Base-by-base conservation (phyloP, 2,888 invertebrate genomes). In the Drosophila barbarae region DNA sequence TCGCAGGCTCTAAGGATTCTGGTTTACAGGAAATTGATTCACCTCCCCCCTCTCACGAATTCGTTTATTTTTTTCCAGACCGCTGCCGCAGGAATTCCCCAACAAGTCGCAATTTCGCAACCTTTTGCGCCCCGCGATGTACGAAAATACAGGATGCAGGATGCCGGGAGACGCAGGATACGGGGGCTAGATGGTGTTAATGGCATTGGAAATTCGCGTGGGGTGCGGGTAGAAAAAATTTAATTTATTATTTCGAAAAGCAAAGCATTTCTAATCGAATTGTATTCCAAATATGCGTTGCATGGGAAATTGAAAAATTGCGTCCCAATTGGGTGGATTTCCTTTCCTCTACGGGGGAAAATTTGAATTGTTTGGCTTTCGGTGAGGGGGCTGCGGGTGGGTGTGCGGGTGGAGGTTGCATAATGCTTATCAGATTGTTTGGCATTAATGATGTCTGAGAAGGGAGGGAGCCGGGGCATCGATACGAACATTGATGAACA, bases 201-300 rank as follows among this genome's bases (percentile, higher is more conserved):
- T 86, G 86, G 86, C 73, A 80, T 84, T 75, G 84, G 66, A 79
- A 86, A 85, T 75, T 68, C 57, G 70, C 70, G 77, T 60, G 35
- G 46, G 60, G 60, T 39, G 53, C 21, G 50, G 41, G 55, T 58
- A 61, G 68, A 52, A 69, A 72, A 87, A 87, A 87, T 87, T 88
- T 85, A 87, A 86, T 87, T 87, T 87, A 88, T 87, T 87, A 81
- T 81, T 80, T 84, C 76, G 81, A 80, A 79, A 80, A 86, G 87
- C 87, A 84, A 77, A 84, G 88, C 86, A 85, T 86, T 85, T 82
- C 88, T 86, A 87, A 87, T 88, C 88, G 87, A 87, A 88, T 87
- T 81, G 87, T 78, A 80, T 85, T 87, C 77, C 77, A 88, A 88
- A 88, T 87, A 87, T 85, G 84, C 87, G 76, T 50, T 67, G 64